These are phyloP conservation scores for Maccullochella peelii DNA, from an alignment of 2,113 vertebrate genomes.

Conservation along the genomic window DNA sequence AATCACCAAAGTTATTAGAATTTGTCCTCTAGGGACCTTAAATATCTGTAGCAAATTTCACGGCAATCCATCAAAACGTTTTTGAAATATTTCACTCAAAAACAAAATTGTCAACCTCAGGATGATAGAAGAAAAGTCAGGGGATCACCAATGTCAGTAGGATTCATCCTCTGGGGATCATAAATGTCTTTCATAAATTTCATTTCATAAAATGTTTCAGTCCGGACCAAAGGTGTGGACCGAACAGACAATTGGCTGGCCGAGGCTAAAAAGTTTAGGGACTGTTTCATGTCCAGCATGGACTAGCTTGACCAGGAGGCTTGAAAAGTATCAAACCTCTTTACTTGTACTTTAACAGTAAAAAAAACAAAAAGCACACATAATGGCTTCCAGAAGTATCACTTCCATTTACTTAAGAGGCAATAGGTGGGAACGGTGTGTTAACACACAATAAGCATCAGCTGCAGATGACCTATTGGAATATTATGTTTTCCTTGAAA, in stretches of 20 bases:
- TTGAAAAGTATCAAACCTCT: background rate
- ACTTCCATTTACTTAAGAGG: slow-evolving; percentile 2
- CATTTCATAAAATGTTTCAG: too few relatives aligned
- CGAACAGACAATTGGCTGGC: background rate
- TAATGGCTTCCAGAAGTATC: background rate
- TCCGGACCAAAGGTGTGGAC: background rate
- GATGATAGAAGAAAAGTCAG: background rate
- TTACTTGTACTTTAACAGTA: background rate
- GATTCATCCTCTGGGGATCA: background rate
- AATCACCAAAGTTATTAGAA: background rate
- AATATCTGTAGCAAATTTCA: too few relatives aligned
- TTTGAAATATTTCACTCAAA: background rate
- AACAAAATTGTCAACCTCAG: background rate
- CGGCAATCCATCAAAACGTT: background rate
- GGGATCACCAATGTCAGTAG: background rate
- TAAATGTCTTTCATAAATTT: too few relatives aligned
- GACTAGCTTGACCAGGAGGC: background rate
- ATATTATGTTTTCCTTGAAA: slow-evolving; percentile 31
- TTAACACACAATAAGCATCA: slow-evolving; percentile 16
- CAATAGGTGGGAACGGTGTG: background rate
- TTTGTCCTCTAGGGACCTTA: background rate
- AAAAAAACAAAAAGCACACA: background rate
- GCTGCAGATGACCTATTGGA: slow-evolving; percentile 35
- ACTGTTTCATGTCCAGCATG: background rate
- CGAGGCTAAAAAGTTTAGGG: background rate